Evolutionary conservation across 2,797 vertebrate species (phyloP).

Genomic region (Simalia tracyae): DNA sequence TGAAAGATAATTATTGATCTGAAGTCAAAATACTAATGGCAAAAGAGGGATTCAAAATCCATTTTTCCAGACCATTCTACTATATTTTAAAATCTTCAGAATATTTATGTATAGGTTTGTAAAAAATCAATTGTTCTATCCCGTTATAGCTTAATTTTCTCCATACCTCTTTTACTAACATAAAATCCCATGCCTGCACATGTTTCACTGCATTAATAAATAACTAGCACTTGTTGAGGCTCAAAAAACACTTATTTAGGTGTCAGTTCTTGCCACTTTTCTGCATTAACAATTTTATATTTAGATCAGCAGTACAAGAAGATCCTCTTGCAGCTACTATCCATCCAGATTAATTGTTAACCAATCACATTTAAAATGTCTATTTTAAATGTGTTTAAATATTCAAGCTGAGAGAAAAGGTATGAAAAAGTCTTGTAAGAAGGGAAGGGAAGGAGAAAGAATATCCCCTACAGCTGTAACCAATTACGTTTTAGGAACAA

Average conservation of each 20-base stretch:
- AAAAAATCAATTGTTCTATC: neutral
- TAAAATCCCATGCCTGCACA: neutral
- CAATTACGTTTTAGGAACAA: neutral
- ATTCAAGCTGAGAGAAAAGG: neutral
- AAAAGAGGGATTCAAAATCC: neutral
- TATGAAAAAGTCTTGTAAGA: neutral
- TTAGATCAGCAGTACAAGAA: neutral
- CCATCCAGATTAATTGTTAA: neutral
- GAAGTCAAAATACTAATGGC: neutral
- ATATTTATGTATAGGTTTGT: neutral
- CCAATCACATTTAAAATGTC: neutral
- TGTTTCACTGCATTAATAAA: conserved; percentile 4
- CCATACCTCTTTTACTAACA: neutral
- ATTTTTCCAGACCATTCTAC: neutral
- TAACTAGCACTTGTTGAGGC: neutral
- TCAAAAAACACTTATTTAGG: neutral
- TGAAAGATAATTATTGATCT: neutral
- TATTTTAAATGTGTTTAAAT: too few relatives aligned
- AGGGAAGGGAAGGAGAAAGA: neutral
- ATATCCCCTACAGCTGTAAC: neutral
- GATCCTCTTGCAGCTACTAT: neutral
- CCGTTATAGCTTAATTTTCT: neutral
- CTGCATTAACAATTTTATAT: neutral
- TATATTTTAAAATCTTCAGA: neutral
- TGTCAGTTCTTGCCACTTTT: neutral